phyloP scores from a whole-genome alignment of 2,113 vertebrate species.

The Engystomops pustulosus region DNA sequence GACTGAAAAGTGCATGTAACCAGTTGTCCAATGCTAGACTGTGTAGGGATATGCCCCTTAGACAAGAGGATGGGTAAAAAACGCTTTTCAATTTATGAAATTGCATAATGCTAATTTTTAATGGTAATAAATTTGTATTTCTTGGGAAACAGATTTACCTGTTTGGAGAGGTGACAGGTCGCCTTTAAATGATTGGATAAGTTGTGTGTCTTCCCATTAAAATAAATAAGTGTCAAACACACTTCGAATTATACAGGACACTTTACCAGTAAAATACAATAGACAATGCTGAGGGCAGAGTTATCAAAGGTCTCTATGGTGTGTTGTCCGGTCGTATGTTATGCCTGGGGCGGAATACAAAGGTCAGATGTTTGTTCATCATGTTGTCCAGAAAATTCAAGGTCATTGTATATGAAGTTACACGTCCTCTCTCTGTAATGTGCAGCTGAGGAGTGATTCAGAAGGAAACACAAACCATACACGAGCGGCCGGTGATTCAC shows the following conservation, averaged over 20 bases:
- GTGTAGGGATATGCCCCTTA: too few species aligned
- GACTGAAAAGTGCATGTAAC: too few species aligned
- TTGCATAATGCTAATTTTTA: too few species aligned
- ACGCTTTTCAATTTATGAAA: too few species aligned
- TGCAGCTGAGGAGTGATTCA: constrained; percentile 22
- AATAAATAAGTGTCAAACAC: too few species aligned
- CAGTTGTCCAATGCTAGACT: too few species aligned
- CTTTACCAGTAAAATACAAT: not conserved
- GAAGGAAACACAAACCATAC: constrained; percentile 10
- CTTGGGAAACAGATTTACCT: too few species aligned
- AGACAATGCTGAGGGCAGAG: not conserved
- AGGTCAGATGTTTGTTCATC: not conserved
- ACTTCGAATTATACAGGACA: not conserved
- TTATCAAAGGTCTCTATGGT: not conserved
- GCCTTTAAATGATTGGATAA: too few species aligned
- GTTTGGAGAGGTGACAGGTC: too few species aligned
- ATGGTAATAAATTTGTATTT: too few species aligned
- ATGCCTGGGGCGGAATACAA: not conserved
- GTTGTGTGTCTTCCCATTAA: too few species aligned
- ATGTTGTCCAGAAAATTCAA: not conserved
- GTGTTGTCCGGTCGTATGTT: not conserved
- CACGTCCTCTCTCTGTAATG: not conserved
- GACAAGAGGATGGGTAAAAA: too few species aligned
- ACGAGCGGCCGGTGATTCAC: not conserved
- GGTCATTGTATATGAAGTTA: not conserved